Evolutionary conservation across 2,113 vertebrate species (phyloP), one percentile per base, ranked within the genome.

Genomic region (Megaleporinus macrocephalus): DNA sequence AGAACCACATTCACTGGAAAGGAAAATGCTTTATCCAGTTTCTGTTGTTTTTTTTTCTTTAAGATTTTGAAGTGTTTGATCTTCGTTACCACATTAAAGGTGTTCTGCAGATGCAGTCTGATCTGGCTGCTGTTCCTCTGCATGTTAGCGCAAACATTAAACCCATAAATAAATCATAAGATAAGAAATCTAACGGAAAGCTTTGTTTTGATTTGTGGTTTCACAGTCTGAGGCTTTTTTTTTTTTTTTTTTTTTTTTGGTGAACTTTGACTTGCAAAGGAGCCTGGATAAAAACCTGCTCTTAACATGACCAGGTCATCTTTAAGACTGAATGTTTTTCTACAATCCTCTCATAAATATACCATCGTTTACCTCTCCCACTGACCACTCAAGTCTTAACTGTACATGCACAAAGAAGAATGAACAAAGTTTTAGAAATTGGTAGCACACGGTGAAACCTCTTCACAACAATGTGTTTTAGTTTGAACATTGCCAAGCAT

Each of bases 41-140:
- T 47, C 71, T 62, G 13, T 11, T 51, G 18, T 27, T 30, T 44
- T 30, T 36, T 36, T 47, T 53, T 80, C 41, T 33, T 73, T 27
- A 27, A 73, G 70, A 57, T 59, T 72, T 57, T 20, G 16, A n/a
- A 69, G 20, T 51, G 49, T 57, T 80, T 80, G 78, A 73, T 63
- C 49, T 80, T n/a, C 51, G 57, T 65, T 73, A 73, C 15, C 49
- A 47, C 29, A 73, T 22, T 41, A 4, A 68, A 14, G 26, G 26
- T 13, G 27, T 4, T 73, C 20, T 63, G 36, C 78, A 62, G 36
- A 57, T 41, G 26, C 55, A 33, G 33, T 73, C 57, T 65, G 27
- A 53, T 53, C 57, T 80, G 78, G 69, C 26, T 51, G 41, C 36
- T 51, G 11, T 65, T 80, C 4, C 27, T 73, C 0, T 47, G 62